Evolutionary conservation across 2,888 invertebrate species (phyloP).

Genomic region (Galeruca laticollis): DNA sequence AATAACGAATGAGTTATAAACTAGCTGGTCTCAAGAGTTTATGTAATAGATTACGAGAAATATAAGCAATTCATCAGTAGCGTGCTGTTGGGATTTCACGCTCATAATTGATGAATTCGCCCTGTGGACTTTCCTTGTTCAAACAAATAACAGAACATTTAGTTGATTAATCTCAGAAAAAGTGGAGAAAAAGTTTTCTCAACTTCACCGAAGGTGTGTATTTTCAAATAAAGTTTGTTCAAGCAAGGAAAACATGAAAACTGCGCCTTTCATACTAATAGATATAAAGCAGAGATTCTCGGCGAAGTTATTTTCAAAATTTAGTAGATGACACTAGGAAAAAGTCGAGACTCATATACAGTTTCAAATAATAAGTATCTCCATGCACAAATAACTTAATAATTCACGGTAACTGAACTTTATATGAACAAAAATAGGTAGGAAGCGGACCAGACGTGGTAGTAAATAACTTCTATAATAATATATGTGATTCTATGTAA

Average conservation of each 20-base stretch:
- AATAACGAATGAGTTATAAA: constrained; percentile 17
- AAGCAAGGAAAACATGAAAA: constrained; percentile 1
- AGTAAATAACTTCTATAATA: too few species aligned
- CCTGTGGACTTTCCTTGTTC: constrained; percentile 23
- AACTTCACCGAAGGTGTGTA: constrained; percentile 3
- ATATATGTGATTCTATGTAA: too few species aligned
- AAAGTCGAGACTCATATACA: background rate
- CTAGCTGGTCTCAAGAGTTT: constrained; percentile 13
- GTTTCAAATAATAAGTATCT: background rate
- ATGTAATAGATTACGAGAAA: constrained; percentile 27
- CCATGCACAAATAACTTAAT: too few species aligned
- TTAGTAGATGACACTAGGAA: background rate
- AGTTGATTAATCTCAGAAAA: constrained; percentile 22
- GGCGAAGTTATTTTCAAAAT: background rate
- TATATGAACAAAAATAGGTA: too few species aligned
- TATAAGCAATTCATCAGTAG: constrained; percentile 30
- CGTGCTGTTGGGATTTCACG: constrained; percentile 22
- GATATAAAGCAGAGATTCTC: constrained; percentile 5
- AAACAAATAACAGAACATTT: constrained; percentile 35
- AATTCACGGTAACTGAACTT: too few species aligned
- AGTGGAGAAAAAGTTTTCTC: constrained; percentile 8
- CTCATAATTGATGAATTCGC: constrained; percentile 32
- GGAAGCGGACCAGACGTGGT: too few species aligned
- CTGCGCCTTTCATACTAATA: constrained; percentile 6
- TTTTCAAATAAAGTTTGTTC: background rate